A percentile compares a stretch with the other conserved stretches of the same genome.
Conservation (phyloP, 2,888 invertebrate species). For the Hemithea aestivaria region DNA sequence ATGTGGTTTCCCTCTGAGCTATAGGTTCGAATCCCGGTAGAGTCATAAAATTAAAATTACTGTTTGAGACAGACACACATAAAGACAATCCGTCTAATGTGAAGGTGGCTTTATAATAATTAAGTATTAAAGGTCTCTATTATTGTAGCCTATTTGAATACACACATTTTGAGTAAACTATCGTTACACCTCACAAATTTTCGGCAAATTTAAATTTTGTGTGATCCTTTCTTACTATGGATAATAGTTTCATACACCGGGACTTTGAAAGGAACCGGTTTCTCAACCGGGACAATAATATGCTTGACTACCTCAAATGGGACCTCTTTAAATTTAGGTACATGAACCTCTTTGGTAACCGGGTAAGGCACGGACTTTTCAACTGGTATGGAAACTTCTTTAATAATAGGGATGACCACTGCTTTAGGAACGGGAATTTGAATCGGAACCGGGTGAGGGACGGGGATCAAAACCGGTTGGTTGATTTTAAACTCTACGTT, state of each 20-base stretch:
- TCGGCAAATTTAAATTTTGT: constrained; percentile 52
- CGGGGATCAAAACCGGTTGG: constrained; percentile 77
- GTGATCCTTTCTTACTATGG: constrained; percentile 81
- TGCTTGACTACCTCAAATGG: constrained; percentile 85
- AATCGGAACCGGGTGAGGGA: constrained; percentile 83
- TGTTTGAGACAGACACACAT: too few relatives aligned
- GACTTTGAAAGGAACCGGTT: constrained; percentile 84
- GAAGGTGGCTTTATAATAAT: too few relatives aligned
- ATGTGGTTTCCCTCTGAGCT: too few relatives aligned
- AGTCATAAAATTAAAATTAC: too few relatives aligned
- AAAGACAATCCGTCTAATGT: too few relatives aligned
- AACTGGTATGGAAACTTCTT: constrained; percentile 83
- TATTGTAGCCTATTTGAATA: too few relatives aligned
- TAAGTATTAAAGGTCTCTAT: too few relatives aligned
- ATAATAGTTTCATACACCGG: constrained; percentile 86
- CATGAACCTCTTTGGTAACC: constrained; percentile 82
- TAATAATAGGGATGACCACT: constrained; percentile 83
- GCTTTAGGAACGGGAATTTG: constrained; percentile 84
- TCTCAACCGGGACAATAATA: constrained; percentile 82
- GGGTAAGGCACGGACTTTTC: constrained; percentile 86
- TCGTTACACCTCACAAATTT: too few relatives aligned
- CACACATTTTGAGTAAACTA: too few relatives aligned
- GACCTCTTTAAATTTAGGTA: constrained; percentile 83
- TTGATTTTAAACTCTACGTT: constrained; percentile 80
- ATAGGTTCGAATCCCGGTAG: too few relatives aligned